Evolutionary conservation across 2,113 vertebrate genomes (phyloP), one percentile per base, ranked within the genome.

Genomic region (Regulus satrapa): DNA sequence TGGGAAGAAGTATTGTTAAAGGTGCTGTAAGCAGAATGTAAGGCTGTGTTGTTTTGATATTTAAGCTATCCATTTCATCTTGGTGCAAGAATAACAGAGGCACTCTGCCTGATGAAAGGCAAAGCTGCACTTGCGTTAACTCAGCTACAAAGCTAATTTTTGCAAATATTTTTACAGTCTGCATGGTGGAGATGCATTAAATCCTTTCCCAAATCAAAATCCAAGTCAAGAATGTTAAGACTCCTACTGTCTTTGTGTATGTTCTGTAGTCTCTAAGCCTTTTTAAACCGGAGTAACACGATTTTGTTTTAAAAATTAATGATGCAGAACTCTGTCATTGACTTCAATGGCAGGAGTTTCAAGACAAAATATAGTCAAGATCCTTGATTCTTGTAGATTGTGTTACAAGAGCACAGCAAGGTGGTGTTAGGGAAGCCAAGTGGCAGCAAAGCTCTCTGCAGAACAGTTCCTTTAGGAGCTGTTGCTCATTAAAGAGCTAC

Each of bases 1-100:
- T 99, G 99, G 98, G 98, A 96, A 97, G 97, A 90, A 93, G 97
- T 92, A 98, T 99, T 99, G 98, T 99, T 97, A 97, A 94, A 82
- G 96, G 97, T 97, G 97, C 45, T 97, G 97, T 98, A 97, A 95
- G 97, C 98, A 98, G 97, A 98, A 97, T 96, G 89, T 84, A 95
- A 91, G 40, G 95, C 98, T 97, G 96, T 98, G 97, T 97, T 98
- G 97, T 97, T 97, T 95, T 97, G 98, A 98, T 97, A 90, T 97
- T 98, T 97, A 97, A 98, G 97, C 96, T 98, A 98, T 98, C 97
- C 95, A 96, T 98, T 98, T 98, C 98, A 97, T 92, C 95, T 96
- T 92, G 32, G 74, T 38, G 83, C 92, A 97, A 98, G 97, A 96
- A 98, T 97, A 98, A 98, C 96, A 98, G 97, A 96, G 71, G 86